Evolutionary conservation across 2,888 invertebrate genomes (phyloP), one percentile per base, ranked within the genome.

Genomic region (Brachycybe producta): DNA sequence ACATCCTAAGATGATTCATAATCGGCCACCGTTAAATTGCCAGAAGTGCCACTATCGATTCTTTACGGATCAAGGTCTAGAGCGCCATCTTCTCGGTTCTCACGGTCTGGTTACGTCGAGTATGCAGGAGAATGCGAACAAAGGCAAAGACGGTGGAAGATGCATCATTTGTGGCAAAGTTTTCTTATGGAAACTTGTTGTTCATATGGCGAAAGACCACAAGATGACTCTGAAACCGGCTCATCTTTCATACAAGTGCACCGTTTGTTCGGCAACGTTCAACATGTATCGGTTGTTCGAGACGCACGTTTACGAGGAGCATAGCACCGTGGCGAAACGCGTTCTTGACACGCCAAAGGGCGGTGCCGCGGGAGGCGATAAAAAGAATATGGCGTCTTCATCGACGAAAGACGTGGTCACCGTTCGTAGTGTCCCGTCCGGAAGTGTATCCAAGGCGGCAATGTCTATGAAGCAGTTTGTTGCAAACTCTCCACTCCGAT

Each of bases 41-140:
- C 91, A 91, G 70, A 90, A 91, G 68, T 94, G 94, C 72, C 87
- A 90, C 70, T 87, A 85, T 67, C 77, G 91, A 62, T 97, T 95
- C 73, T 97, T 95, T 72, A 94, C 94, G 38, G 92, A 94, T 70
- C 84, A 94, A 71, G 97, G 97, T 17, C 71, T 97, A 53, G 92
- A 94, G 67, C 76, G 95, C 61, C 97, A 97, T 75, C 75, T 94
- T 61, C 73, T 92, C 55, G 92, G 92, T 56, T 84, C 88, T 26
- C 94, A 94, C 65, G 91, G 91, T 39, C 76, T 94, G 54, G 92
- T 94, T 32, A 94, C 92, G 50, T 88, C 87, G 57, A 90, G 90
- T 61, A 87, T 94, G 86, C 87, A 94, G 65, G 87, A 88, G 65
- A 88, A 91, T 41, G 91, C 92, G 38, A 91, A 92, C 66, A 87